Conservation (phyloP, 2,888 invertebrate species). For the Polia nebulosa region DNA sequence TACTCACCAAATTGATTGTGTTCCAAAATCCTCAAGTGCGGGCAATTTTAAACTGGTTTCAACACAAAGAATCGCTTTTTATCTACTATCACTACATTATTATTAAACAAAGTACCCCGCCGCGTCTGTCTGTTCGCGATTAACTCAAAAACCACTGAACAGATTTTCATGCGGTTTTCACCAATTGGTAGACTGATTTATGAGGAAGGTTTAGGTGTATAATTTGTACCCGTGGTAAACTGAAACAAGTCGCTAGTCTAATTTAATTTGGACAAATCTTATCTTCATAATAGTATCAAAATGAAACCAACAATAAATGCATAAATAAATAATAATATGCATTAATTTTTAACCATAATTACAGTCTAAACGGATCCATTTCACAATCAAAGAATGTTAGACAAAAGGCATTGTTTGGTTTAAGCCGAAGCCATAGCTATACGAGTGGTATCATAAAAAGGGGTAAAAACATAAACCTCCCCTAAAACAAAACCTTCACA, state of each 20-base stretch:
- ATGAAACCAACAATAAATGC: background rate
- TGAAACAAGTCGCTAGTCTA: too few relatives aligned
- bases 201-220: too few relatives aligned
- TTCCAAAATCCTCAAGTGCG: background rate
- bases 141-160: too few relatives aligned
- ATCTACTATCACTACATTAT: too few relatives aligned
- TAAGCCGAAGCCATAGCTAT: slow-evolving; percentile 58
- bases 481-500: slow-evolving; percentile 48
- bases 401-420: slow-evolving; percentile 75
- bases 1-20: background rate
- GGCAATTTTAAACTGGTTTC: slow-evolving; percentile 1
- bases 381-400: slow-evolving; percentile 67
- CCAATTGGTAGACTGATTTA: too few relatives aligned
- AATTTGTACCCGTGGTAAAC: too few relatives aligned
- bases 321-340: slow-evolving; percentile 12
- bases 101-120: too few relatives aligned
- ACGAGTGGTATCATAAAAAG: slow-evolving; percentile 58
- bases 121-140: too few relatives aligned
- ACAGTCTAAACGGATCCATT: slow-evolving; percentile 57
- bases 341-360: too few relatives aligned
- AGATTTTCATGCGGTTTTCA: too few relatives aligned
- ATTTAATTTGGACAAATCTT: slow-evolving; percentile 4
- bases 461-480: slow-evolving; percentile 59
- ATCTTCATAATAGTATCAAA: slow-evolving; percentile 15
- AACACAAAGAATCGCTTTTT: slow-evolving; percentile 2